Conservation (phyloP, 1,140 invertebrate genomes). For the Brevipalpus yothersi region DNA sequence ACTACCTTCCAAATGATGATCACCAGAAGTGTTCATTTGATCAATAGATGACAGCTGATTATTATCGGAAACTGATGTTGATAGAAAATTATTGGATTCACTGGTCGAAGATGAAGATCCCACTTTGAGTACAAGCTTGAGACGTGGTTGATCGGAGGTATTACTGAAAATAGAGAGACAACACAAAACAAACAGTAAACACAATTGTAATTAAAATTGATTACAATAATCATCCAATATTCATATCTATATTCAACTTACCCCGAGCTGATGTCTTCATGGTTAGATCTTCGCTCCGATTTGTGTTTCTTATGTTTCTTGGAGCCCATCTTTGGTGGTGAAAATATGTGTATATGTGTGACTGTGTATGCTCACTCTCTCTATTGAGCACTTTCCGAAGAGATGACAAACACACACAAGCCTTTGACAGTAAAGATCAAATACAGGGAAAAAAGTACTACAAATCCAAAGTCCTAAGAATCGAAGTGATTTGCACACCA, state of each 20-base stretch:
- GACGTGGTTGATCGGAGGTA: conserved; percentile 22
- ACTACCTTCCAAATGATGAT: background rate
- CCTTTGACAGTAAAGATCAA: too few species aligned
- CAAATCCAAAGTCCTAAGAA: too few species aligned
- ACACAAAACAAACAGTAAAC: too few species aligned
- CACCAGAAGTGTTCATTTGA: background rate
- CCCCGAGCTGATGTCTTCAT: background rate
- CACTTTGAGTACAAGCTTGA: conserved; percentile 60
- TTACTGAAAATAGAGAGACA: background rate
- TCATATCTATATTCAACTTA: background rate
- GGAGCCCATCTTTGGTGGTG: background rate
- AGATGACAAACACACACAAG: too few species aligned
- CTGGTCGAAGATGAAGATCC: conserved; percentile 19
- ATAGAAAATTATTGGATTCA: background rate
- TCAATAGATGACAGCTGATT: background rate
- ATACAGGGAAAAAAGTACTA: too few species aligned
- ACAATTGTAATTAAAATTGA: too few species aligned
- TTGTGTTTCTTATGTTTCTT: conserved; percentile 8
- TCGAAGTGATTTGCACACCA: too few species aligned
- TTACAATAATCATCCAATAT: background rate
- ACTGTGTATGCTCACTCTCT: too few species aligned
- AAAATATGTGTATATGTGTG: background rate
- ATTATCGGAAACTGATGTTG: background rate
- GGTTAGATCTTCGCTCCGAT: background rate
- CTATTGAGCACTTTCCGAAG: too few species aligned